phyloP scores from a whole-genome alignment of 2,888 invertebrate species.

The Drosophila flavopinicola region DNA sequence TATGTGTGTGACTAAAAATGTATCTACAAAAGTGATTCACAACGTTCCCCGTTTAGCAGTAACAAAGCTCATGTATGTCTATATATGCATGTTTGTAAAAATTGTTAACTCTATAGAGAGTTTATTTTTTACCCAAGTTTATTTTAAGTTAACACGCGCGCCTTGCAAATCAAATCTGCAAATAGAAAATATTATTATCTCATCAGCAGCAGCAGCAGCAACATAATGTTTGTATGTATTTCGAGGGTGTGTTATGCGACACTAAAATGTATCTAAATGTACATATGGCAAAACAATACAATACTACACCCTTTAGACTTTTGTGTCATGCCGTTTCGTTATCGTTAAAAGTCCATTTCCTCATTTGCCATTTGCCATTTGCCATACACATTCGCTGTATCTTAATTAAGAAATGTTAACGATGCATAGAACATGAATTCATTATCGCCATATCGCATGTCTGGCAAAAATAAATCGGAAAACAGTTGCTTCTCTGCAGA shows the following conservation, averaged over 20 bases:
- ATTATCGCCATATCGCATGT: constrained; percentile 54
- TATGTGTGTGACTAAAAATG: constrained; percentile 11
- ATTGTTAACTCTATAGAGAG: constrained; percentile 35
- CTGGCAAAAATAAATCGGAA: constrained; percentile 26
- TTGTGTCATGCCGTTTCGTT: constrained; percentile 24
- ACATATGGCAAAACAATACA: constrained; percentile 1
- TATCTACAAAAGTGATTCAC: constrained; percentile 58
- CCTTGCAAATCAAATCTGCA: constrained; percentile 68
- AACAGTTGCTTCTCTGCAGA: constrained; percentile 22
- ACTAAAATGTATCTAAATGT: constrained; percentile 5
- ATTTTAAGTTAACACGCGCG: constrained; percentile 62
- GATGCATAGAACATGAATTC: constrained; percentile 42
- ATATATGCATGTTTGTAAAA: constrained; percentile 3
- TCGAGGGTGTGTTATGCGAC: constrained; percentile 51
- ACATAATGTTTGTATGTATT: constrained; percentile 30
- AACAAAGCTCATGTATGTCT: constrained; percentile 23
- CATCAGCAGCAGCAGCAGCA: constrained; percentile 62
- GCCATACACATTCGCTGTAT: constrained; percentile 48
- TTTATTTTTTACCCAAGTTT: constrained; percentile 60
- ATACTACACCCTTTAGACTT: constrained; percentile 8
- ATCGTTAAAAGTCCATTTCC: constrained; percentile 49
- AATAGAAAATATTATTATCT: constrained; percentile 76
- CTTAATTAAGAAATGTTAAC: constrained; percentile 61
- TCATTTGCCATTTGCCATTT: too few species aligned
- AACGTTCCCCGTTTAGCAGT: constrained; percentile 19